These are phyloP conservation scores for Galerucella calmariensis DNA, from an alignment of 2,888 invertebrate species.

Conservation along the genomic window DNA sequence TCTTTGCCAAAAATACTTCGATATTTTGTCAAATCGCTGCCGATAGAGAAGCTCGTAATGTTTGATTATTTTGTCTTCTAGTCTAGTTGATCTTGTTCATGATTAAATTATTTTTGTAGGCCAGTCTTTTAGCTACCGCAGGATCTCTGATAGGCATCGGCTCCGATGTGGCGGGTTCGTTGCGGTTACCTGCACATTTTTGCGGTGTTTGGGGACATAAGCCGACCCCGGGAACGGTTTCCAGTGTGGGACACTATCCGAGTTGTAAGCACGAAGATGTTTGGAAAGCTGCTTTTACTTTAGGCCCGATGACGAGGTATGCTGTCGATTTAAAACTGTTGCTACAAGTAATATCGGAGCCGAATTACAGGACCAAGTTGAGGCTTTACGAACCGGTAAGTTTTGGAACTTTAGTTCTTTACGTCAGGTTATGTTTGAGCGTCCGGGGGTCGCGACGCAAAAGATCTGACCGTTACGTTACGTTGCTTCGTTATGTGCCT, in stretches of 20 bases:
- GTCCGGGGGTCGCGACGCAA: no score
- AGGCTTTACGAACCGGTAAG: conserved; percentile 67
- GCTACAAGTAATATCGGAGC: conserved; percentile 75
- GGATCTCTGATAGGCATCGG: conserved; percentile 86
- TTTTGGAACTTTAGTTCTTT: conserved; percentile 34
- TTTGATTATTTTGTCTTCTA: no score
- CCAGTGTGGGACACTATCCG: conserved; percentile 77
- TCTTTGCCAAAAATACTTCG: no score
- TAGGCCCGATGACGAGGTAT: conserved; percentile 90
- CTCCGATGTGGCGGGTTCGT: conserved; percentile 91
- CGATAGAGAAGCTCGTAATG: no score
- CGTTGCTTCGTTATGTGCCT: no score
- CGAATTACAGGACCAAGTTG: conserved; percentile 63
- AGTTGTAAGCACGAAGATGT: conserved; percentile 70
- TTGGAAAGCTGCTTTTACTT: conserved; percentile 78
- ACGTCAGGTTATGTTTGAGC: no score
- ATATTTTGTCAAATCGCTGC: no score
- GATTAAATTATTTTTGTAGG: conserved; percentile 64
- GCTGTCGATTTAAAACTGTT: conserved; percentile 84
- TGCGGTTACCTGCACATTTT: conserved; percentile 89
- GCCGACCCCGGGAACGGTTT: conserved; percentile 74
- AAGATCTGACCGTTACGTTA: no score
- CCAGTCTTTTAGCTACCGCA: conserved; percentile 80
- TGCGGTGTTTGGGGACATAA: conserved; percentile 95
- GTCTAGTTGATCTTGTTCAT: not conserved